Base-by-base conservation (phyloP, 2,888 invertebrate genomes). In the Cheilosia scutellata region DNA sequence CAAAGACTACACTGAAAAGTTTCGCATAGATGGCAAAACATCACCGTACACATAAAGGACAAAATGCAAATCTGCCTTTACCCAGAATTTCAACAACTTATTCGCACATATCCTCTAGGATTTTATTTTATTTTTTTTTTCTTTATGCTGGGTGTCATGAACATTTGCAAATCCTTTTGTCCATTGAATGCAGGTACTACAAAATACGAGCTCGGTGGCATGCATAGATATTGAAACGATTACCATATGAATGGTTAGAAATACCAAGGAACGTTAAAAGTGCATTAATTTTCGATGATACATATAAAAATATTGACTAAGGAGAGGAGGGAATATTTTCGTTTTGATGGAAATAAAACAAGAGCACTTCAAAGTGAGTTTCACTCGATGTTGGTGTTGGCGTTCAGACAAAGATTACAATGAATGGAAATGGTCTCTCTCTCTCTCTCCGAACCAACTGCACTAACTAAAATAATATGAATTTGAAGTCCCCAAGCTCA, bases 181-280 rank as follows among this genome's bases (percentile, higher is more conserved):
- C 68, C 62, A 82, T 70, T 76, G 70, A 82, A 70, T 33, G 57
- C 40, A 70, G 65, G 75, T 75, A 74, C 42, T 76, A 70, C 82
- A 75, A 76, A 70, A 70, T 49, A 60, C 68, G 37, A 75, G 63
- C 65, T 42, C 4, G 29, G 55, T 55, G 57, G 66, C 55, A 57
- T 37, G 62, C 55, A 57, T 37, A 55, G 79, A 68, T 79, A 70
- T 84, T 84, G 70, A 74, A 83, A 70, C 70, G 55, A 83, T 83
- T 83, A 83, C 62, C 83, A 83, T 83, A 83, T 79, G 79, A 83
- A 83, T 70, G 74, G 63, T 55, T 75, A 37, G 63, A 74, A 62
- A 75, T 75, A 57, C 63, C 53, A 63, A 58, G 51, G 58, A 79
- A 65, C 62, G 74, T 83, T 83, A 75, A 70, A 70, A 75, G 75